Evolutionary conservation across 2,797 vertebrate species (phyloP), one percentile per base, ranked within the genome.

Genomic region (Bovichtus variegatus): DNA sequence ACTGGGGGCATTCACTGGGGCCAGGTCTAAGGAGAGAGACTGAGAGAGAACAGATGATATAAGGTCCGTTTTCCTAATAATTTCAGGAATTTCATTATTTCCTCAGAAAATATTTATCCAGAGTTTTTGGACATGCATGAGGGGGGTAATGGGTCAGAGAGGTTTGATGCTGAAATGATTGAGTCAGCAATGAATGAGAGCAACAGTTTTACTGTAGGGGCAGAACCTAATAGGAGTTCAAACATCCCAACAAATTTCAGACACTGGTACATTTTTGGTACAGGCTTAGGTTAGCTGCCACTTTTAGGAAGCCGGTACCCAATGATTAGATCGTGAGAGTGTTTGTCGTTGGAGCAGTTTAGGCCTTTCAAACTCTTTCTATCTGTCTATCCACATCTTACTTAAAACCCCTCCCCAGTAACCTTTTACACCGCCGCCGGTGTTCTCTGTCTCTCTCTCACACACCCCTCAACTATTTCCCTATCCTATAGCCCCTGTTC

Each of bases 11-110:
- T 61, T 78, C 36, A 54, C 60, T 71, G 60, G 71, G 83, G 76
- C 78, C 76, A 80, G 76, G 81, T 85, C 67, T 71, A 73, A 80
- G n/a, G 57, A 87, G 73, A 72, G 53, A 74, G 43, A 23, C 53
- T 67, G 61, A 49, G 71, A 65, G 60, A 81, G 82, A 91, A 82
- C 74, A 87, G 78, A 93, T 92, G 79, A 93, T 91, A 93, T 89
- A 90, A 93, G 87, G 84, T 88, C 88, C 74, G 82, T 90, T 79
- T 90, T 93, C 88, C 78, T 92, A 93, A 94, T 92, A 85, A 95
- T 95, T 94, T 94, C 87, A 93, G 92, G 93, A 94, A 96, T 95
- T 93, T 95, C 83, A 93, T 94, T 94, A 92, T 94, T 94, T 95
- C 91, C 93, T 92, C 76, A 70, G 83, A 94, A 95, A 95, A 95